Evolutionary conservation across 2,888 invertebrate genomes (phyloP).

Genomic region (Halictus ligatus): DNA sequence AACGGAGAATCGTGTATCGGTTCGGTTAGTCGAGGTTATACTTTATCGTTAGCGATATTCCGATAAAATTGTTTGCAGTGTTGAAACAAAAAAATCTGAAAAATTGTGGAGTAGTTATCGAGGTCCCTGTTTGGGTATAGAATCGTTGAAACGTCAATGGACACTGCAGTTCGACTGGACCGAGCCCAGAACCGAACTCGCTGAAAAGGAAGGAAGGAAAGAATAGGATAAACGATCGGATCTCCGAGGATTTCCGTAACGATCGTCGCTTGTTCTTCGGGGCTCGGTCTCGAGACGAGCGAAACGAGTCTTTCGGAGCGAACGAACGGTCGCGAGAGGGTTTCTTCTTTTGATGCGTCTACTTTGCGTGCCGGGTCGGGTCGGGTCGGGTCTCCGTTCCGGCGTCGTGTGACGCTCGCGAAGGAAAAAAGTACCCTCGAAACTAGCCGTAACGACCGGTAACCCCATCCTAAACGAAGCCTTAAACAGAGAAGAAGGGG

Average conservation of each 20-base stretch:
- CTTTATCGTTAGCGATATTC: too few relatives aligned
- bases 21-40: too few relatives aligned
- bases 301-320: constrained; percentile 23
- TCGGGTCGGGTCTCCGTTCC: constrained; percentile 17
- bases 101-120: too few relatives aligned
- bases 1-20: too few relatives aligned
- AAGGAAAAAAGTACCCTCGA: constrained; percentile 67
- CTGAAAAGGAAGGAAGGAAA: too few relatives aligned
- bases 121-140: too few relatives aligned
- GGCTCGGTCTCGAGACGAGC: constrained; percentile 2
- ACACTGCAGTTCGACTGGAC: too few relatives aligned
- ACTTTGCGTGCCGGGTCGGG: constrained; percentile 39
- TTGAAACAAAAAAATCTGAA: too few relatives aligned
- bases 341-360: constrained; percentile 63
- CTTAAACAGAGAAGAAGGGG: constrained; percentile 74
- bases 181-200: too few relatives aligned
- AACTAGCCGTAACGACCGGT: constrained; percentile 77
- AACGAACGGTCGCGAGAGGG: constrained; percentile 33
- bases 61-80: too few relatives aligned
- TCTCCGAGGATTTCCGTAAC: background rate
- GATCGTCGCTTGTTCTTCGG: background rate
- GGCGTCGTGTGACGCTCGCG: constrained; percentile 45
- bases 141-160: too few relatives aligned
- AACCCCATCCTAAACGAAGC: constrained; percentile 80
- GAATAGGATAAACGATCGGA: background rate